Percentiles rank a stretch among this genome's conserved stretches.
Conservation (phyloP, 1,140 invertebrate species). For the Solenopsis fugax region DNA sequence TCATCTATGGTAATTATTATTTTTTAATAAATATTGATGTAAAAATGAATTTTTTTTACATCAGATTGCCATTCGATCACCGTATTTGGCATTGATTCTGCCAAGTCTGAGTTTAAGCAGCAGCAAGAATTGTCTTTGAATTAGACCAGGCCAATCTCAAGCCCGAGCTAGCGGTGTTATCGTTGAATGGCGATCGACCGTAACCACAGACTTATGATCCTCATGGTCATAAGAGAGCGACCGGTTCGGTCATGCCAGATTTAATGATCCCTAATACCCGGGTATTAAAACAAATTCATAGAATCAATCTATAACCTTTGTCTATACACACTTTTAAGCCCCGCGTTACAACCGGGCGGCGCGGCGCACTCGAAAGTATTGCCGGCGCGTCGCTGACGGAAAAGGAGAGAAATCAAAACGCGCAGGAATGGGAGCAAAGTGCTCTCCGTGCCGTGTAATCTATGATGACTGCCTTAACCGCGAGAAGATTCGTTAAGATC, state of each 20-base stretch:
- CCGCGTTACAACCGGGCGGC: constrained; percentile 11
- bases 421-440: constrained; percentile 57
- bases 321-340: constrained; percentile 65
- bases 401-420: constrained; percentile 66
- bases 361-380: constrained; percentile 10
- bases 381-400: constrained; percentile 35
- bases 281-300: constrained; percentile 78
- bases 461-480: constrained; percentile 71
- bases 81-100: constrained; percentile 6
- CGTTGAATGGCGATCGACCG: constrained; percentile 53
- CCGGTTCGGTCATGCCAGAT: constrained; percentile 64
- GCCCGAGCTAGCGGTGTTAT: constrained; percentile 20
- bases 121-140: background rate
- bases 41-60: background rate
- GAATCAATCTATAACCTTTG: constrained; percentile 78
- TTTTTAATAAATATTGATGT: background rate
- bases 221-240: constrained; percentile 45
- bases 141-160: background rate
- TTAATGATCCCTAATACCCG: constrained; percentile 73
- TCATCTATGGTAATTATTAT: background rate
- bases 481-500: constrained; percentile 75
- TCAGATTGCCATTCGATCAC: background rate
- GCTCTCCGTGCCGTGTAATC: constrained; percentile 74
- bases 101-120: background rate
- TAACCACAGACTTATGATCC: constrained; percentile 50